Conservation (phyloP, 2,888 invertebrate species). For the Diachrysia chrysitis region DNA sequence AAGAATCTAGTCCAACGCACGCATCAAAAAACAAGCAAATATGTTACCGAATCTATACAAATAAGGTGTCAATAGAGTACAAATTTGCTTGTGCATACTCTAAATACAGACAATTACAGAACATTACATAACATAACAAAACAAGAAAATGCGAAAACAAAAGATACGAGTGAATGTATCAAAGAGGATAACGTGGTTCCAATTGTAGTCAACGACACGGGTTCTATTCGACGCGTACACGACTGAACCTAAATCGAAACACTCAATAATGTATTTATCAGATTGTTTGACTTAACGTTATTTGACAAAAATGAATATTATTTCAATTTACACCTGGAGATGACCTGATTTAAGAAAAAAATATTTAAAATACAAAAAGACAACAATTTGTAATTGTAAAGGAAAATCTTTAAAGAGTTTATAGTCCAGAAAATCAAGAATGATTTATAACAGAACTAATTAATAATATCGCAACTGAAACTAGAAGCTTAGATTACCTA, state of each 20-base stretch:
- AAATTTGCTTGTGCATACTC: conserved; percentile 42
- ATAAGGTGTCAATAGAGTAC: conserved; percentile 35
- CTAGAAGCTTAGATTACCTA: neutral
- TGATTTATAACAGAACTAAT: too few species aligned
- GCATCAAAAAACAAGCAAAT: conserved; percentile 37
- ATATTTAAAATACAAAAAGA: too few species aligned
- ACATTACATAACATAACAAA: conserved; percentile 66
- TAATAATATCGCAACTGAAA: neutral
- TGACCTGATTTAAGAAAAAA: too few species aligned
- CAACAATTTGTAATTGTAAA: too few species aligned
- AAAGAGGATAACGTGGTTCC: conserved; percentile 58
- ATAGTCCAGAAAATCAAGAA: too few species aligned
- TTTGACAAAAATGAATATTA: neutral
- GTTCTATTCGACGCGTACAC: conserved; percentile 41
- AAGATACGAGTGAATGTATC: conserved; percentile 62
- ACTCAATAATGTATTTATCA: neutral
- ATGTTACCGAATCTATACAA: conserved; percentile 29
- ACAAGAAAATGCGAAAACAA: conserved; percentile 60
- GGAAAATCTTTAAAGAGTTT: too few species aligned
- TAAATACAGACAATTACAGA: conserved; percentile 60
- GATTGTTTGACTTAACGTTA: neutral
- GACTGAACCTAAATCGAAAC: neutral
- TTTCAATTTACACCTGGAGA: too few species aligned
- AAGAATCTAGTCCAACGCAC: conserved; percentile 60
- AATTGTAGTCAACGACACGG: conserved; percentile 46